These are phyloP conservation scores for Sebastes trivittatus DNA, from an alignment of 2,797 vertebrate species.

Conservation along the genomic window DNA sequence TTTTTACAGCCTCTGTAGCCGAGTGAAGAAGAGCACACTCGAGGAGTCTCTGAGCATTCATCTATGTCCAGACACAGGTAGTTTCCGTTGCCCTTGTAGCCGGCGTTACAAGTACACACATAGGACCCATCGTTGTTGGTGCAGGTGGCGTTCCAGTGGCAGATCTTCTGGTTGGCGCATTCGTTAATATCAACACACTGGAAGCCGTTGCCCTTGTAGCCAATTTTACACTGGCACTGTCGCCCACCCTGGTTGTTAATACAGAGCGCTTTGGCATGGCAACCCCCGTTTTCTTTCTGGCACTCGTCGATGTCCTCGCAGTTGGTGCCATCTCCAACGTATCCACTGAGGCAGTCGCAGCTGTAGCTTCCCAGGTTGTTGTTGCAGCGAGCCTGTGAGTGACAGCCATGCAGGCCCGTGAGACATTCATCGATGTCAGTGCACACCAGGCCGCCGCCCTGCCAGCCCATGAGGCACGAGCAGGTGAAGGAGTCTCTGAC, in stretches of 20 bases:
- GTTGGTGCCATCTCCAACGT: slow-evolving; percentile 76
- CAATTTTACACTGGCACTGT: slow-evolving; percentile 76
- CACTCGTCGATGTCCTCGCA: slow-evolving; percentile 86
- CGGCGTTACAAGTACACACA: slow-evolving; percentile 82
- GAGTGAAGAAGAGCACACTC: slow-evolving; percentile 72
- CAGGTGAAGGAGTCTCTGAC: slow-evolving; percentile 71
- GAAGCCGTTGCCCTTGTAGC: slow-evolving; percentile 82
- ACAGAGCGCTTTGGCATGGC: slow-evolving; percentile 78
- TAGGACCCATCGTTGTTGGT: slow-evolving; percentile 86
- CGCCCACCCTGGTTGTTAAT: slow-evolving; percentile 80
- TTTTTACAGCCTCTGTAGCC: slow-evolving; percentile 86
- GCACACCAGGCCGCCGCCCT: slow-evolving; percentile 79
- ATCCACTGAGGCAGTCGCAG: slow-evolving; percentile 81
- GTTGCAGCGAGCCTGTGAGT: slow-evolving; percentile 74
- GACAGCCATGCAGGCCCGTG: slow-evolving; percentile 74
- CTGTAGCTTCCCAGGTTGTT: slow-evolving; percentile 82
- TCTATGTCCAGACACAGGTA: slow-evolving; percentile 87
- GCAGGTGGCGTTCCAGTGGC: slow-evolving; percentile 89
- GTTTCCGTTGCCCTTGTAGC: slow-evolving; percentile 88
- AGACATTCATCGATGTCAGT: slow-evolving; percentile 83
- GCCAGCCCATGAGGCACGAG: slow-evolving; percentile 78
- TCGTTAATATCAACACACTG: slow-evolving; percentile 82
- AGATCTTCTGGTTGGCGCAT: slow-evolving; percentile 69
- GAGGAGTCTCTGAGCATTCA: slow-evolving; percentile 83
- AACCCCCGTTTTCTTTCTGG: slow-evolving; percentile 79